Percentiles rank a stretch among this genome's conserved stretches.
phyloP scores from a whole-genome alignment of 2,888 invertebrate species.

The Trachelus tabidus region DNA sequence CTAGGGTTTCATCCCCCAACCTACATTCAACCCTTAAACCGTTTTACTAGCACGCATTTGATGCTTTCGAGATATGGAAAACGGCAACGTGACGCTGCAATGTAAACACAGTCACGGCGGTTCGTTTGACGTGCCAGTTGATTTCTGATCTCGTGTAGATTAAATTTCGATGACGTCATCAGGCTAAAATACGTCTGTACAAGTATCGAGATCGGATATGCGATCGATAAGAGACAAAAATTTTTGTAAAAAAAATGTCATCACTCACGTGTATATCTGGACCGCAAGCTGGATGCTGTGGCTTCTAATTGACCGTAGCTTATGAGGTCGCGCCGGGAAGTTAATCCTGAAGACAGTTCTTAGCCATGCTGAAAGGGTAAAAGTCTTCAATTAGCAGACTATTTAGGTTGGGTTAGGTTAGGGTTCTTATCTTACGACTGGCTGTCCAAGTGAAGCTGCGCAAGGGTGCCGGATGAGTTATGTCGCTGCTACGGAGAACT shows the following conservation, averaged over 20 bases:
- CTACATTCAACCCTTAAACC: no score
- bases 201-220: background rate
- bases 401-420: conserved; percentile 2
- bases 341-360: background rate
- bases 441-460: background rate
- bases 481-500: background rate
- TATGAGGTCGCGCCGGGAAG: background rate
- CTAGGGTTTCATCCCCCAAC: background rate
- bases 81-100: background rate
- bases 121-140: background rate
- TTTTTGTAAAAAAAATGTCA: background rate
- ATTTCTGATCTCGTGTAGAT: no score
- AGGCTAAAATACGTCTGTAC: no score
- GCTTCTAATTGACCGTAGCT: background rate
- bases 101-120: background rate
- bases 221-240: background rate
- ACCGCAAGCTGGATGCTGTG: background rate
- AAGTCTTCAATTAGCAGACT: background rate
- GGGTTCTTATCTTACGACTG: background rate
- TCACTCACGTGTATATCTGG: background rate
- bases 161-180: no score
- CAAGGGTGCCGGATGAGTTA: background rate
- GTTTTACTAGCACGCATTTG: no score
- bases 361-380: background rate
- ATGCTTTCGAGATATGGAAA: background rate